These are phyloP conservation scores for Rhopalosiphum maidis DNA, from an alignment of 1,140 invertebrate genomes.

Conservation along the genomic window DNA sequence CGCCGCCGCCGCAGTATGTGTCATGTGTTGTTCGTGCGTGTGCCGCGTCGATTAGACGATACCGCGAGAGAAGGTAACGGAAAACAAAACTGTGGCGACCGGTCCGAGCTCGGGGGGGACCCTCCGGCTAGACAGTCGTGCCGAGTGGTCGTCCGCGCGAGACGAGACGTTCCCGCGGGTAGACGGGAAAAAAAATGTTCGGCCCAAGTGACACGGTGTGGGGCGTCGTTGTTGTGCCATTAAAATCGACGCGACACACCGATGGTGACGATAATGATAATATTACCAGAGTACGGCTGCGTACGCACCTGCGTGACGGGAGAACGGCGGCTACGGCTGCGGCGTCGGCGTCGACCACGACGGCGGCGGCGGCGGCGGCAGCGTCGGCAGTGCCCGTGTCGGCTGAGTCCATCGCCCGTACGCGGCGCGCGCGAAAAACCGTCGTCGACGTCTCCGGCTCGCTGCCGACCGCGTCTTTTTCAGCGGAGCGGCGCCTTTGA, in stretches of 20 bases:
- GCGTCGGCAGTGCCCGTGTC: not conserved
- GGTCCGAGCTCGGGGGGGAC: conserved; percentile 70
- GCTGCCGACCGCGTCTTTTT: too few species aligned
- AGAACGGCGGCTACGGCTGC: conserved; percentile 58
- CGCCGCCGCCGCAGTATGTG: not conserved
- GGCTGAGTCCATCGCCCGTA: conserved; percentile 33
- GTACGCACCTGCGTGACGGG: conserved; percentile 87
- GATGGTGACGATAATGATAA: conserved; percentile 29
- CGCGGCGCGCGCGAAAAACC: not conserved
- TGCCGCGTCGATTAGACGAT: not conserved
- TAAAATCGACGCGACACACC: not conserved
- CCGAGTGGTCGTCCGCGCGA: not conserved
- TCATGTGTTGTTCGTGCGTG: conserved; percentile 1
- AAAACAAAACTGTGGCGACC: not conserved
- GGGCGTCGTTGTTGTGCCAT: not conserved
- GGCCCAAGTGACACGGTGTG: too few species aligned
- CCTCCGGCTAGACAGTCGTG: not conserved
- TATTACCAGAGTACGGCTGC: conserved; percentile 76
- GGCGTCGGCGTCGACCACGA: not conserved
- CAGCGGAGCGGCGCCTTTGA: not conserved
- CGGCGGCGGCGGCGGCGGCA: conserved; percentile 11
- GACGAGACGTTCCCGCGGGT: not conserved
- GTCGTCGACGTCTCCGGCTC: not conserved
- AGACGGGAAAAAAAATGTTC: not conserved
- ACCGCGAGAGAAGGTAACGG: not conserved